Base-by-base conservation (phyloP, 2,113 vertebrate species). In the Chascanopsetta lugubris region DNA sequence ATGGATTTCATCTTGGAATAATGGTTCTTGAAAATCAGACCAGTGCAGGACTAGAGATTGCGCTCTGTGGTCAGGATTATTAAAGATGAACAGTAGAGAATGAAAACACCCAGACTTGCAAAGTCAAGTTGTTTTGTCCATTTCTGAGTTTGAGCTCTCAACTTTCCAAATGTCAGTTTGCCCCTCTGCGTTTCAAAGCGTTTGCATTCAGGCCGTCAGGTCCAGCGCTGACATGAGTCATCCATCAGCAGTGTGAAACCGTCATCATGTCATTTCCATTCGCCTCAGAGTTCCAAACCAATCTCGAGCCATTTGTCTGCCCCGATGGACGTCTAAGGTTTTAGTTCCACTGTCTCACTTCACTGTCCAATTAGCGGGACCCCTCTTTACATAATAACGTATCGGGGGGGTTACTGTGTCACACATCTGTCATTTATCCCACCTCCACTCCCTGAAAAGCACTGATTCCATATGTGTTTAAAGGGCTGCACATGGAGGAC, bases 301-400 rank as follows among this genome's bases (percentile, higher is more conserved):
- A 55, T 11, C 34, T 20, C 61, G n/a, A 42, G 38, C 26, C 3
- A 10, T 66, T 60, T n/a, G n/a, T 15, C 47, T 30, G 34, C 24
- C 51, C 29, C 48, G 32, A 64, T 21, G 18, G 30, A 47, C 68
- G 53, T 5, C 47, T 21, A n/a, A n/a, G n/a, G n/a, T n/a, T n/a
- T 3, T 15, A 36, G 8, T 55, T 45, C 12, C 10, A 32, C 54
- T 42, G 22, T 20, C 51, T 49, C 56, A 32, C 47, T 69, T 75
- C 24, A 13, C 21, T 32, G 60, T 22, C 51, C 63, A 76, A 59
- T 80, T 63, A 74, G n/a, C 40, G 50, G 60, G 65, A 75, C 63
- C 61, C 51, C 49, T 48, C 34, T 55, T 53, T 46, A 54, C 56
- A 64, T 75, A 45, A 75, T 79, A 54, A 71, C 55, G 43, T 46